These are phyloP conservation scores for Clavelina lepadiformis DNA, from an alignment of 23 tunicate genomes.

Conservation along the genomic window DNA sequence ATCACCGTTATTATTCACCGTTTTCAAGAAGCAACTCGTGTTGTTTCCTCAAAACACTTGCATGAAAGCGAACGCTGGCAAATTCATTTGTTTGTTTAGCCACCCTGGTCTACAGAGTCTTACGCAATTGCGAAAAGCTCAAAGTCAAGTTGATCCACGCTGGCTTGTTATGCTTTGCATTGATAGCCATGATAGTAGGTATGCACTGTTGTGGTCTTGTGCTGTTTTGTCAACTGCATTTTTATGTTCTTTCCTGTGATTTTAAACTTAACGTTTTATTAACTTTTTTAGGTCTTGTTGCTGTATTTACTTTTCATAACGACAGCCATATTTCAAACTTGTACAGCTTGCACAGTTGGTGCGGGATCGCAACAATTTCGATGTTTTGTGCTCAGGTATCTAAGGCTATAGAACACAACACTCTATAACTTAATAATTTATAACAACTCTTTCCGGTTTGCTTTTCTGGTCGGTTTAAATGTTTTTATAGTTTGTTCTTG, in stretches of 20 bases:
- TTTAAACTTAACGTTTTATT: no score
- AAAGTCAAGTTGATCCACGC: constrained; percentile 49
- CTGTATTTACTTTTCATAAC: constrained; percentile 72
- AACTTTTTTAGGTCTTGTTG: constrained; percentile 42
- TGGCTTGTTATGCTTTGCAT: constrained; percentile 24
- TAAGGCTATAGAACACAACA: no score
- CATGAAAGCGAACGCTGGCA: neutral
- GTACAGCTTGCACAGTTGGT: constrained; percentile 80
- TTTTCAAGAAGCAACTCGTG: no score
- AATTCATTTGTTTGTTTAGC: constrained; percentile 17
- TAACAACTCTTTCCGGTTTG: no score
- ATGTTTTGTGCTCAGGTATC: constrained; percentile 64
- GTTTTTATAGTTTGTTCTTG: constrained; percentile 66
- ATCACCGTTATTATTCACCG: no score
- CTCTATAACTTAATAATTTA: no score
- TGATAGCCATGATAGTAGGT: constrained; percentile 39
- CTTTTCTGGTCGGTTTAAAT: no score
- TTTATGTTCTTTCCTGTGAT: neutral
- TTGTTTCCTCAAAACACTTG: no score
- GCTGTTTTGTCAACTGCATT: neutral
- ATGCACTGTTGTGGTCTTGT: neutral
- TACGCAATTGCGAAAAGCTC: constrained; percentile 16
- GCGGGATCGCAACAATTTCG: constrained; percentile 49
- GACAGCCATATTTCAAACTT: constrained; percentile 36
- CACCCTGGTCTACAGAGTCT: constrained; percentile 30